Evolutionary conservation across 1,140 invertebrate species (phyloP).

Genomic region (Calephelis nemesis): DNA sequence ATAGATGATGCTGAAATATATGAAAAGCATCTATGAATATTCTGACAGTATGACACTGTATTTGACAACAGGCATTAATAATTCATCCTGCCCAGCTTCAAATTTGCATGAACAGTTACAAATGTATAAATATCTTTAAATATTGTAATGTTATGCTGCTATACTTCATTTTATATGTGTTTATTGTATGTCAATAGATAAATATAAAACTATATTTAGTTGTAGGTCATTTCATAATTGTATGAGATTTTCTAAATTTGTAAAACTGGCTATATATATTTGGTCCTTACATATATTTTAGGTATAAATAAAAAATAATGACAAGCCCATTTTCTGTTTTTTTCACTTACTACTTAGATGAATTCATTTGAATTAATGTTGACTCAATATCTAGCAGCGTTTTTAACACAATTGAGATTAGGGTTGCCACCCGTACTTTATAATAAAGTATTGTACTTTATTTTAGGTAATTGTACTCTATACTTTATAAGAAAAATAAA

Average conservation of each 20-base stretch:
- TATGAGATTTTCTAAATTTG: slow-evolving; percentile 49
- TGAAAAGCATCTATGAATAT: no score
- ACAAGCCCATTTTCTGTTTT: not conserved
- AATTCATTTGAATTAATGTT: no score
- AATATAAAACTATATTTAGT: slow-evolving; percentile 23
- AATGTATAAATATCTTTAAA: not conserved
- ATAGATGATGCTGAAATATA: no score
- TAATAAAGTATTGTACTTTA: no score
- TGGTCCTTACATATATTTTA: slow-evolving; percentile 47
- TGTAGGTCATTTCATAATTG: slow-evolving; percentile 33
- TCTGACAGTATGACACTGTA: no score
- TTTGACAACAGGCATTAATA: no score
- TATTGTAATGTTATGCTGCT: not conserved
- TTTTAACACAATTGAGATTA: no score
- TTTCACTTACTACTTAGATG: no score
- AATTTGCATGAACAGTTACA: not conserved
- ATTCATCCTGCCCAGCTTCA: not conserved
- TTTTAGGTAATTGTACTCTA: no score
- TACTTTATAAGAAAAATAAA: no score
- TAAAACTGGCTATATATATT: slow-evolving; percentile 55
- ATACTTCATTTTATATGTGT: slow-evolving; percentile 1
- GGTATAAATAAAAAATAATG: slow-evolving; percentile 35
- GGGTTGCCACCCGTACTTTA: no score
- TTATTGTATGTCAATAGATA: slow-evolving; percentile 9
- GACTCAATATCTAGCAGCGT: no score